Conservation (phyloP, 1,140 invertebrate species). For the Akabosia matsudoensis region DNA sequence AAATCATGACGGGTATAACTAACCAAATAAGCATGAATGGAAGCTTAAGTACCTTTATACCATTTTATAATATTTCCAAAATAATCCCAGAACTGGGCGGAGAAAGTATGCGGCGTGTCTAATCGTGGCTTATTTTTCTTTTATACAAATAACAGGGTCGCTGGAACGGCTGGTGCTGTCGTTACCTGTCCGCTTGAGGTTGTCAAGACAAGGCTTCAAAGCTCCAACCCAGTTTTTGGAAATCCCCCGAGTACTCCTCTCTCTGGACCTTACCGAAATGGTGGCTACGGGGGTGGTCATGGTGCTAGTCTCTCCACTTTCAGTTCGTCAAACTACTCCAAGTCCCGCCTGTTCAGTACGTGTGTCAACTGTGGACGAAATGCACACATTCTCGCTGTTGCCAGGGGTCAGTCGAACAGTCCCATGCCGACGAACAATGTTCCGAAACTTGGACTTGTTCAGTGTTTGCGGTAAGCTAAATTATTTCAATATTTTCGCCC, state of each 20-base stretch:
- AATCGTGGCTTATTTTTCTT: not conserved
- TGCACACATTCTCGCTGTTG: slow-evolving; percentile 43
- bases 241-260: slow-evolving; percentile 31
- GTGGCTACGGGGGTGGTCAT: slow-evolving; percentile 52
- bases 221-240: slow-evolving; percentile 67
- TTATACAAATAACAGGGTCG: slow-evolving; percentile 64
- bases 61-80: not conserved
- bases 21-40: slow-evolving; percentile 19
- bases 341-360: slow-evolving; percentile 32
- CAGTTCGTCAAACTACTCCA: slow-evolving; percentile 50
- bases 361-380: slow-evolving; percentile 42
- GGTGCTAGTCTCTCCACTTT: slow-evolving; percentile 55
- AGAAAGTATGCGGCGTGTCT: not conserved
- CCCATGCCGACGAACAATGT: slow-evolving; percentile 27
- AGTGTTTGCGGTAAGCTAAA: slow-evolving; percentile 61
- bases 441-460: slow-evolving; percentile 59
- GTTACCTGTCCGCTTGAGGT: slow-evolving; percentile 98
- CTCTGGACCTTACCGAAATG: slow-evolving; percentile 33
- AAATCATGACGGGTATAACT: not conserved
- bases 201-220: slow-evolving; percentile 95
- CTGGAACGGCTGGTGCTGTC: slow-evolving; percentile 91
- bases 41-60: slow-evolving; percentile 13
- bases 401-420: slow-evolving; percentile 29
- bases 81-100: not conserved
- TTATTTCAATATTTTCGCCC: not conserved